Conservation (phyloP, 2,888 invertebrate species). For the Himalopsyche anomala region DNA sequence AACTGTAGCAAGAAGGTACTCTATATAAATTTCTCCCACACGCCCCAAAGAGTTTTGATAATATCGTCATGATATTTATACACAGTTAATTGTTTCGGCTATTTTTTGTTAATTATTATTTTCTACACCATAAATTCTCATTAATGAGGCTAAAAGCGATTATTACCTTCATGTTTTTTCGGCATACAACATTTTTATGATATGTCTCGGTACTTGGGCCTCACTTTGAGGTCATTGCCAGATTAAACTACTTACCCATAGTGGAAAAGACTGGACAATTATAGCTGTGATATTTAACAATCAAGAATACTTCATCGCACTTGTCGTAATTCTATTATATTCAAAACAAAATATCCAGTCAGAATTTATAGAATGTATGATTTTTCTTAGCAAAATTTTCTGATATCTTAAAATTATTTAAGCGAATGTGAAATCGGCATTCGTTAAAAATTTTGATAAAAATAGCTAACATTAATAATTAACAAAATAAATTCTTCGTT, state of each 20-base stretch:
- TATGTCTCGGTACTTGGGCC: slow-evolving; percentile 47
- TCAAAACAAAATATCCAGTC: too few species aligned
- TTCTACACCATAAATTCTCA: slow-evolving; percentile 65
- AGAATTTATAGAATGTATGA: too few species aligned
- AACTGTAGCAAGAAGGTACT: neutral
- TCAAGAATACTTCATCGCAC: too few species aligned
- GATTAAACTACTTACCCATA: slow-evolving; percentile 55
- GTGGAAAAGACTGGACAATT: slow-evolving; percentile 17
- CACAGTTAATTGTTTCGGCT: slow-evolving; percentile 63
- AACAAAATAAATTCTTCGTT: too few species aligned
- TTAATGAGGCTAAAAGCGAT: slow-evolving; percentile 62
- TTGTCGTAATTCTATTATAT: too few species aligned
- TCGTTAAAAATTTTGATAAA: too few species aligned
- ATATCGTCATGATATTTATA: slow-evolving; percentile 50
- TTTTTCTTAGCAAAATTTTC: too few species aligned
- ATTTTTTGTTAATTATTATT: slow-evolving; percentile 65
- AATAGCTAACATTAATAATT: too few species aligned
- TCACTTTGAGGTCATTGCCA: slow-evolving; percentile 54
- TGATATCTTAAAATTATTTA: too few species aligned
- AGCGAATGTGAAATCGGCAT: too few species aligned
- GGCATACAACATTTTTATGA: slow-evolving; percentile 48
- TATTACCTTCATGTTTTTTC: slow-evolving; percentile 48
- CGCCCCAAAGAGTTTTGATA: slow-evolving; percentile 50
- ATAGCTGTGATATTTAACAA: neutral
- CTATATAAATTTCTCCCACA: slow-evolving; percentile 49